Evolutionary conservation across 2,888 invertebrate species (phyloP), one percentile per base, ranked within the genome.

Genomic region (Eutolmus rufibarbis): DNA sequence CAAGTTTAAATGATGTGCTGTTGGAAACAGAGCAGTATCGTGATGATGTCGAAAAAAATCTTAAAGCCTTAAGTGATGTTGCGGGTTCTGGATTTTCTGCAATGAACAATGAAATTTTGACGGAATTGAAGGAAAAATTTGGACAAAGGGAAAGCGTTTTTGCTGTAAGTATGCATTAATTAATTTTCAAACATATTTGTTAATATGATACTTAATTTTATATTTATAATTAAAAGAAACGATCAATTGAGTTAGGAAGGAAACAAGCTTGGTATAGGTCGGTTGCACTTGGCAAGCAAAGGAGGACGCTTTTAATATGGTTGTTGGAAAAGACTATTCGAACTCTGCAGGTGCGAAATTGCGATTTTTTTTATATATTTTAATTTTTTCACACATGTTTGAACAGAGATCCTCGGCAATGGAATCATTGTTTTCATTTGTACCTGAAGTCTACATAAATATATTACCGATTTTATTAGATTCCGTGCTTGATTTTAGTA

Each of bases 391-490:
- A 40, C 16, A 31, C 7, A 14, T 74, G 7, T 74, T 74, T 8
- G 28, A 28, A n/a, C 91, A 94, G 90, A 93, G 92, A 76, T 94
- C 95, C 0, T 94, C 95, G 1, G 90, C 91, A 4, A 93, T 93
- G 87, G 94, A 94, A 0, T 92, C 93, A 37, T 92, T 95, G 86
- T 95, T 96, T 90, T 93, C 94, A 51, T 96, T 95, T 91, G 94
- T 95, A 87, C 96, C 96, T 9, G 95, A 95, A 90, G 94, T 95
- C 89, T 96, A 95, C 91, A 91, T 96, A 12, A 95, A 95, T 89
- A 93, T 94, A 37, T 89, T 93, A 46, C 93, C 93, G 0, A 91
- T 92, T 77, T 88, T 93, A 9, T 88, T 93, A 87, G 93, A 93
- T 79, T 91, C 92, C 7, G 91, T 92, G n/a, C 91, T 93, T 90